Evolutionary conservation across 2,888 invertebrate genomes (phyloP), one percentile per base, ranked within the genome.

Genomic region (Calameuta pallipes): DNA sequence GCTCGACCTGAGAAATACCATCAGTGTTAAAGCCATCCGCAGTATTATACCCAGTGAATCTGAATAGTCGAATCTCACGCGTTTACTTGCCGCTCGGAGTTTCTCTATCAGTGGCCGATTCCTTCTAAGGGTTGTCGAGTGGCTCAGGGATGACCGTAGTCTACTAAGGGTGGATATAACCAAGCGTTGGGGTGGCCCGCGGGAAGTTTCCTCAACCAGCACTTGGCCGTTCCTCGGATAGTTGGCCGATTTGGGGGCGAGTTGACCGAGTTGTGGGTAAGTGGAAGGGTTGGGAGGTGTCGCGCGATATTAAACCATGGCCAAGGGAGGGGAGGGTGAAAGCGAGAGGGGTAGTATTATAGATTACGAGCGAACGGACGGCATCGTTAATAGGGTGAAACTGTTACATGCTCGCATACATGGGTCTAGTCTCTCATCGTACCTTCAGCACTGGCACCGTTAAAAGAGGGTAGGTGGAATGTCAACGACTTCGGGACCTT

Each of bases 201-300:
- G 33, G 33, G 31, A 71, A 71, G 71, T 71, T 71, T 34, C 71
- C 71, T 71, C 71, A 1, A 31, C 71, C 34, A 34, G 34, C 34
- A 71, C 34, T 71, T 71, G 71, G 71, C 71, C 56, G 23, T 56
- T 56, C 56, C 56, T 31, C 71, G 71, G 88, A 89, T 89, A 89
- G 87, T 89, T 87, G 80, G 80, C 73, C 85, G 85, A 83, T 86
- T 84, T 86, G 83, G 86, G 87, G 86, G 85, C 31, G 71, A 78
- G 84, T 84, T 80, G 86, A 85, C 85, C 85, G 85, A 86, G 86
- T 85, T 87, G 85, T 80, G 85, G 85, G 81, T 79, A 81, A 82
- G 83, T 81, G 83, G 82, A 78, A 77, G 76, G 77, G 79, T 76
- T 73, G 78, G n/a, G 71, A 31, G 71, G 71, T 34, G 71, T 34